Conservation (phyloP, 2,888 invertebrate genomes). For the Macrosoma leucophasiata region DNA sequence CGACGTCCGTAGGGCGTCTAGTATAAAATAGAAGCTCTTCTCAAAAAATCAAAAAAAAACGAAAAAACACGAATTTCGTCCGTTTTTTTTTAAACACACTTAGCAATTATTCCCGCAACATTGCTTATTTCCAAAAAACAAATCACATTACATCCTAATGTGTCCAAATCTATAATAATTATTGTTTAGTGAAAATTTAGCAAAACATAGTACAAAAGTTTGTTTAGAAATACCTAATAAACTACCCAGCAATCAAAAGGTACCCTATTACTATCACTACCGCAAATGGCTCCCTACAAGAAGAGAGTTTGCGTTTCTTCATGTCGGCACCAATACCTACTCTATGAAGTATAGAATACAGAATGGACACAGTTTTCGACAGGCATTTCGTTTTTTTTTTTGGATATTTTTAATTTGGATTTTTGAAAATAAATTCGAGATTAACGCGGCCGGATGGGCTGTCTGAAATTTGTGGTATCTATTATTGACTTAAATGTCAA, state of each 20-base stretch:
- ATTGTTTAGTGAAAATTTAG: constrained; percentile 71
- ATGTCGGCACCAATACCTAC: constrained; percentile 53
- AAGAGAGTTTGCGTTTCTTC: constrained; percentile 43
- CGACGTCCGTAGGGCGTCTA: constrained; percentile 47
- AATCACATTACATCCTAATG: constrained; percentile 48
- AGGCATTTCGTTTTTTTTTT: constrained; percentile 25
- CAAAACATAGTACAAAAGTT: constrained; percentile 76
- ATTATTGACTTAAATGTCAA: no score
- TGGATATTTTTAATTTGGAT: no score
- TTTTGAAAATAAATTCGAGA: constrained; percentile 32
- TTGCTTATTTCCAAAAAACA: constrained; percentile 43
- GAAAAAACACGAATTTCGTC: constrained; percentile 31
- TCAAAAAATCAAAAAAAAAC: constrained; percentile 36
- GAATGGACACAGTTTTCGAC: constrained; percentile 44
- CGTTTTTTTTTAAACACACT: constrained; percentile 31
- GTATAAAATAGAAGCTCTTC: constrained; percentile 65
- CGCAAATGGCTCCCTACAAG: constrained; percentile 51
- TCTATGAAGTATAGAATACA: constrained; percentile 34
- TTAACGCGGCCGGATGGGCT: no score
- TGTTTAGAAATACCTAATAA: constrained; percentile 71
- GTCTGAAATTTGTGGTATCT: no score
- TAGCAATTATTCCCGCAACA: constrained; percentile 39
- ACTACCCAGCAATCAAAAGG: constrained; percentile 67
- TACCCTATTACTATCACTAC: constrained; percentile 58
- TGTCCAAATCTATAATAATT: constrained; percentile 67